Conservation (phyloP, 2,888 invertebrate species). For the Petrolisthes cinctipes region DNA sequence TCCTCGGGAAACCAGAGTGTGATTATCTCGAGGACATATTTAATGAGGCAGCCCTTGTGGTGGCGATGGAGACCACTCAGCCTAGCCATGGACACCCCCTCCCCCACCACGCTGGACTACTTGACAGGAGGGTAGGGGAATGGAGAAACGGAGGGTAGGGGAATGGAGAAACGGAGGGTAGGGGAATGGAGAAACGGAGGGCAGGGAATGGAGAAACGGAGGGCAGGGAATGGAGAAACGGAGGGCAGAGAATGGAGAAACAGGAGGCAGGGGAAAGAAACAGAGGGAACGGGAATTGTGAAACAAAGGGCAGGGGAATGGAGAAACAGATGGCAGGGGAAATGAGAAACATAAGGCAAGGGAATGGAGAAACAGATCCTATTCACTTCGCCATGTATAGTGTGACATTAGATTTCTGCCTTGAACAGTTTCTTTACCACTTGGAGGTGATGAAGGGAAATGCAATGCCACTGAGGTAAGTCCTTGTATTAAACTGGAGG, state of each 20-base stretch:
- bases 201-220: neutral
- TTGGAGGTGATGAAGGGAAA: too few species aligned
- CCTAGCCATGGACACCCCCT: neutral
- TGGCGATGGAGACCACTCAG: too few species aligned
- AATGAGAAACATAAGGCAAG: neutral
- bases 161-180: neutral
- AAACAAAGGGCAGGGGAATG: neutral
- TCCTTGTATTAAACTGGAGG: too few species aligned
- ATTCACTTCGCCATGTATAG: too few species aligned
- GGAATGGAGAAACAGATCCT: too few species aligned
- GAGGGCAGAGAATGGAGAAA: neutral
- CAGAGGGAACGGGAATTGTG: neutral
- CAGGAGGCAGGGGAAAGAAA: neutral
- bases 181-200: neutral
- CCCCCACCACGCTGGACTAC: neutral
- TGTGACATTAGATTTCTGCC: too few species aligned
- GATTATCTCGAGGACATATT: too few species aligned
- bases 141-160: neutral
- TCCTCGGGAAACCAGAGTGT: too few species aligned
- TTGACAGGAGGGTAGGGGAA: neutral
- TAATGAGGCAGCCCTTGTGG: too few species aligned
- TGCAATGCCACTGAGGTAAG: too few species aligned
- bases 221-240: neutral
- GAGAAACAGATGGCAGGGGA: neutral
- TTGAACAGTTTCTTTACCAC: too few species aligned